A percentile compares a stretch with the other conserved stretches of the same genome.
Evolutionary conservation across 2,797 vertebrate species (phyloP).

Genomic region (Aplochiton taeniatus): DNA sequence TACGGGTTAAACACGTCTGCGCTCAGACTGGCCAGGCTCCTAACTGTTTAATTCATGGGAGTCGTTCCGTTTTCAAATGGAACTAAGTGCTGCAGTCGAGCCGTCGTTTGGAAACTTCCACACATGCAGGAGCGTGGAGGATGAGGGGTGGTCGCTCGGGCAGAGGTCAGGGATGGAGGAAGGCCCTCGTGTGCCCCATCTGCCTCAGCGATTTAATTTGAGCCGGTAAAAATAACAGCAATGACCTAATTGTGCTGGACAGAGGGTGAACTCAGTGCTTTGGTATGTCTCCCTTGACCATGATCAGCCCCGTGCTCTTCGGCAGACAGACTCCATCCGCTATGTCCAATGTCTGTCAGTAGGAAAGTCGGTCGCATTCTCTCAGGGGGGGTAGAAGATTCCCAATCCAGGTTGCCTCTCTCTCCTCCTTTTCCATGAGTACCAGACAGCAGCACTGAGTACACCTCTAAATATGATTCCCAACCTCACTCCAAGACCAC

Average conservation of each 20-base stretch:
- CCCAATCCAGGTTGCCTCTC: neutral
- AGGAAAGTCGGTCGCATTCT: too few species aligned
- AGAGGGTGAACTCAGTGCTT: conserved; percentile 70
- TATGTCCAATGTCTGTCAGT: conserved; percentile 31
- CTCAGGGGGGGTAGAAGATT: conserved; percentile 2
- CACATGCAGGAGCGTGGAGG: conserved; percentile 54
- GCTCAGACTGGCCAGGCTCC: conserved; percentile 47
- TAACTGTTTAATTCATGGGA: conserved; percentile 60
- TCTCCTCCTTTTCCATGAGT: conserved; percentile 7
- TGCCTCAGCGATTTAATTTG: conserved; percentile 67
- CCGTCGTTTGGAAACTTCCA: conserved; percentile 46
- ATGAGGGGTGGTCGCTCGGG: conserved; percentile 57
- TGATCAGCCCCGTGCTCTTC: conserved; percentile 59
- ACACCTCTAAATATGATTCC: conserved; percentile 51
- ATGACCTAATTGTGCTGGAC: conserved; percentile 69
- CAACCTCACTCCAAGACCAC: conserved; percentile 39
- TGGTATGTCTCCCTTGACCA: conserved; percentile 73
- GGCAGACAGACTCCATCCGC: conserved; percentile 43
- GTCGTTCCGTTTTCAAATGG: conserved; percentile 59
- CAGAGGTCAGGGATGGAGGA: conserved; percentile 62
- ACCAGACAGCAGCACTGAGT: conserved; percentile 9
- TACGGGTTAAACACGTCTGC: conserved; percentile 55
- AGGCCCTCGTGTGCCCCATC: conserved; percentile 69
- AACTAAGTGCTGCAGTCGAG: conserved; percentile 59
- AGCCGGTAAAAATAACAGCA: conserved; percentile 75